phyloP scores from a whole-genome alignment of 2,888 invertebrate species.

The Allolobophora icterica region DNA sequence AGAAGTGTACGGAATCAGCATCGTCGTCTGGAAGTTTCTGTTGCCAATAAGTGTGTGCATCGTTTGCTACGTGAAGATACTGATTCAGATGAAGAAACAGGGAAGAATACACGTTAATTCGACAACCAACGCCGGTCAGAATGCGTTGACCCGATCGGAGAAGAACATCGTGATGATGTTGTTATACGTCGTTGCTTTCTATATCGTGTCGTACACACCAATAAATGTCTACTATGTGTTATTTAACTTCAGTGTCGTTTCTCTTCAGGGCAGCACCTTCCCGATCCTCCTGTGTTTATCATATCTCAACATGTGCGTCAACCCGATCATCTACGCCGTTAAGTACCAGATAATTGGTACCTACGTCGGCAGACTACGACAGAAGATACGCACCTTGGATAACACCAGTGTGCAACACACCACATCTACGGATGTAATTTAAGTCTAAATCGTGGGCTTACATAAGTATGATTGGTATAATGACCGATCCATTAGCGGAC shows the following conservation, averaged over 20 bases:
- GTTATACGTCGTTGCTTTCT: not conserved
- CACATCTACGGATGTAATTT: too few relatives aligned
- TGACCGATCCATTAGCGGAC: too few relatives aligned
- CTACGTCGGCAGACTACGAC: not conserved
- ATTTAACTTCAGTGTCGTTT: not conserved
- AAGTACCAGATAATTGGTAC: not conserved
- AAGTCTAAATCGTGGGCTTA: too few relatives aligned
- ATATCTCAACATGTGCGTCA: not conserved
- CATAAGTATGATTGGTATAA: too few relatives aligned
- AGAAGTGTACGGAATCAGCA: not conserved
- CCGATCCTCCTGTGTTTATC: not conserved
- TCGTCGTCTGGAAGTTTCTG: not conserved
- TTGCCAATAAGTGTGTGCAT: not conserved
- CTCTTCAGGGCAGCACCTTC: not conserved
- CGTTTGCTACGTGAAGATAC: not conserved
- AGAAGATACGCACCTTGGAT: not conserved
- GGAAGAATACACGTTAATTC: not conserved
- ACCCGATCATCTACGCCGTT: conserved; percentile 4
- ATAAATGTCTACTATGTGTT: not conserved
- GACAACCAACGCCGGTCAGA: not conserved
- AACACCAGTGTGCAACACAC: too few relatives aligned
- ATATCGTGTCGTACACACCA: not conserved
- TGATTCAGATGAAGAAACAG: not conserved
- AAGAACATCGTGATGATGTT: conserved; percentile 8
- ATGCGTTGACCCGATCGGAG: not conserved